Conservation (phyloP, 1,140 invertebrate genomes). For the Stegodyphus dumicola region DNA sequence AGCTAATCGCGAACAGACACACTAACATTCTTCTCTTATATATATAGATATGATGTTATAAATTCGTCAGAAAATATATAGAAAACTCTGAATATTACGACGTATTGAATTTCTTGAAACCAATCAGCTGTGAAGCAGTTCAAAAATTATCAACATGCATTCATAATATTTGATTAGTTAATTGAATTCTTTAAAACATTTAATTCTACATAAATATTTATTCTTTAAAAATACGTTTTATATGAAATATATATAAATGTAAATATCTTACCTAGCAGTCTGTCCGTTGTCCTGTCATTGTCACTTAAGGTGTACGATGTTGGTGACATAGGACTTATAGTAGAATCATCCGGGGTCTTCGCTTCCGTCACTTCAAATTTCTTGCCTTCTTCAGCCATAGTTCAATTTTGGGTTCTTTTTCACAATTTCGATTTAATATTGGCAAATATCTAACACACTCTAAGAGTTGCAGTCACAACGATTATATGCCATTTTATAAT, state of each 20-base stretch:
- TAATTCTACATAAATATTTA: no score
- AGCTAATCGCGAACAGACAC: no score
- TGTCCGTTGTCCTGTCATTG: constrained; percentile 52
- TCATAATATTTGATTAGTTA: no score
- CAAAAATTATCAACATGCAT: no score
- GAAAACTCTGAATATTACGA: no score
- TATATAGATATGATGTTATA: no score
- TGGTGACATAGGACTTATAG: constrained; percentile 47
- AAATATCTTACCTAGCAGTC: constrained; percentile 35
- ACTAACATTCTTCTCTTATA: no score
- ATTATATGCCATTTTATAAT: not conserved
- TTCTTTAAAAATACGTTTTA: no score
- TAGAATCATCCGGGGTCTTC: constrained; percentile 48
- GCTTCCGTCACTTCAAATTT: constrained; percentile 56
- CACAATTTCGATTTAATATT: not conserved
- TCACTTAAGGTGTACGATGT: constrained; percentile 50
- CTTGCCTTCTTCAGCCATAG: constrained; percentile 35
- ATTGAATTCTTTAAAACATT: no score
- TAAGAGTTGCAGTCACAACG: not conserved
- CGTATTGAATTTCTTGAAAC: no score
- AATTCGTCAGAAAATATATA: no score
- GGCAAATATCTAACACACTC: not conserved
- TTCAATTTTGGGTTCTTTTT: not conserved
- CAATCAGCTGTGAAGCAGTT: no score
- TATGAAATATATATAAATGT: not conserved